These are phyloP conservation scores for Hylaeus volcanicus DNA, from an alignment of 1,140 invertebrate species.

Conservation along the genomic window DNA sequence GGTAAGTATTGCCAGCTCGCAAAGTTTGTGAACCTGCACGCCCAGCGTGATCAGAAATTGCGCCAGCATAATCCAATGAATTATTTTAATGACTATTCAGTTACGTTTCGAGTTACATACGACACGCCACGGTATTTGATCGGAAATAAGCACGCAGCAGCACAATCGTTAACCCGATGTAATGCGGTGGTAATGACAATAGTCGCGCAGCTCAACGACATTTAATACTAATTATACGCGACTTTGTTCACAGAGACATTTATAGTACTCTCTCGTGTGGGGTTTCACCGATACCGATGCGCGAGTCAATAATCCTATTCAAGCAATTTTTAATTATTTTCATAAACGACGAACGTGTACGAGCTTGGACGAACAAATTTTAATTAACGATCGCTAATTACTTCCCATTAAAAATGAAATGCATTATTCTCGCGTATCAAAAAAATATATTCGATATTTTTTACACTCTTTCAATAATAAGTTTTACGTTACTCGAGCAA, in stretches of 20 bases:
- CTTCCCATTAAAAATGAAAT: too few species aligned
- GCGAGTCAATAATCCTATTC: not conserved
- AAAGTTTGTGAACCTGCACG: not conserved
- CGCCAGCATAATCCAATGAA: conserved; percentile 35
- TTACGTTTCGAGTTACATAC: conserved; percentile 47
- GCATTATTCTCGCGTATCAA: too few species aligned
- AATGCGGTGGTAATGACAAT: conserved; percentile 47
- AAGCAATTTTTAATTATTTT: not conserved
- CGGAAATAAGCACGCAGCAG: conserved; percentile 48
- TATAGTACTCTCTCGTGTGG: conserved; percentile 14
- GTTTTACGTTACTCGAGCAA: too few species aligned
- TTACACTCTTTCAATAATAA: too few species aligned
- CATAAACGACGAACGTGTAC: too few species aligned
- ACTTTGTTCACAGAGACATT: conserved; percentile 26
- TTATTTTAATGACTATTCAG: conserved; percentile 55
- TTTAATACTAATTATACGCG: conserved; percentile 47
- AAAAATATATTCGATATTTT: too few species aligned
- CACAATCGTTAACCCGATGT: conserved; percentile 37
- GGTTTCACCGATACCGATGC: not conserved
- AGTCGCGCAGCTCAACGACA: conserved; percentile 37
- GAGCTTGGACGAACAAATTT: too few species aligned
- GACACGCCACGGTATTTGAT: conserved; percentile 43
- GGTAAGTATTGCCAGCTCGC: not conserved
- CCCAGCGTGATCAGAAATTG: conserved; percentile 30
- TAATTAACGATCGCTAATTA: too few species aligned